Evolutionary conservation across 1,140 invertebrate species (phyloP).

Genomic region (Drosophila quadrilineata): DNA sequence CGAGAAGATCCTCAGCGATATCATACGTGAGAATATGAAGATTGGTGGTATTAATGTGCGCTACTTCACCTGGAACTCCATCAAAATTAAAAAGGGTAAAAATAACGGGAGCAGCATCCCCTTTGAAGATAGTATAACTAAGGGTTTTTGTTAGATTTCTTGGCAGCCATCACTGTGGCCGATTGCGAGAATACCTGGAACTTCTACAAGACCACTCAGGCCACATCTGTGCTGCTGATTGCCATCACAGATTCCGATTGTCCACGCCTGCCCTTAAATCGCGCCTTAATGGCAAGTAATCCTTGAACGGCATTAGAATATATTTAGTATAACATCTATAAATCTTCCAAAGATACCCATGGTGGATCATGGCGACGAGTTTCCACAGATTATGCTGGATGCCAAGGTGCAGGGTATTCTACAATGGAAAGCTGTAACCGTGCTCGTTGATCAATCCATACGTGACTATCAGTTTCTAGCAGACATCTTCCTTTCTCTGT

Average conservation of each 20-base stretch:
- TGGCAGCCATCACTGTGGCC: constrained; percentile 86
- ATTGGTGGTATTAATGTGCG: constrained; percentile 85
- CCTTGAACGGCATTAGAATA: background rate
- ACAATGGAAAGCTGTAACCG: constrained; percentile 86
- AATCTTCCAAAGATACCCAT: constrained; percentile 83
- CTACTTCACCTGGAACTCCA: constrained; percentile 85
- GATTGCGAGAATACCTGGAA: constrained; percentile 87
- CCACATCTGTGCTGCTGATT: constrained; percentile 86
- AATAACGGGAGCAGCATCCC: too few species aligned
- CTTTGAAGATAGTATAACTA: background rate
- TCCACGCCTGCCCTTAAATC: constrained; percentile 85
- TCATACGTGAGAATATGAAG: constrained; percentile 84
- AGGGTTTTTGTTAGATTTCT: constrained; percentile 83
- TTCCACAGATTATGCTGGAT: constrained; percentile 89
- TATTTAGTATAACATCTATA: background rate
- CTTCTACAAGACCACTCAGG: constrained; percentile 83
- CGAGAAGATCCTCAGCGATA: constrained; percentile 84
- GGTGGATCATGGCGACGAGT: constrained; percentile 85
- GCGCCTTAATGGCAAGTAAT: constrained; percentile 84
- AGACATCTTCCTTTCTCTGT: background rate
- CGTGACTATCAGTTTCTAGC: constrained; percentile 82
- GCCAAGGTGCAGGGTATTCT: constrained; percentile 84
- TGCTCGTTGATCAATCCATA: constrained; percentile 87
- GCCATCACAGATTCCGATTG: constrained; percentile 87
- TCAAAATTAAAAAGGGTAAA: constrained; percentile 86